Base-by-base conservation (phyloP, 2,888 invertebrate genomes). In the Thalpophila matura region DNA sequence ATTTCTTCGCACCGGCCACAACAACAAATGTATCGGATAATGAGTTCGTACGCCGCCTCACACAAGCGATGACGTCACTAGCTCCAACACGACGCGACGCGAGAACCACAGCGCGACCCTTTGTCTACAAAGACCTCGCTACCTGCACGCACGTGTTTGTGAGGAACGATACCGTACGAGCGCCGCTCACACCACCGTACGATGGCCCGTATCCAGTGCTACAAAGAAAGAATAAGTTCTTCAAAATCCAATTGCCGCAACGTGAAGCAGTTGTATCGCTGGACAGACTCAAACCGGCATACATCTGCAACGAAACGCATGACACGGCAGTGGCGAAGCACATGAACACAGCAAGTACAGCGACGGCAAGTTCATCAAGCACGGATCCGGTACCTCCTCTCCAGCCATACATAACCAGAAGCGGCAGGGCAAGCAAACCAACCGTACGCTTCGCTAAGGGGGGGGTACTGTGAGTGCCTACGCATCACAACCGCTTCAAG, bases 191-290 rank as follows among this genome's bases (percentile, higher is more conserved):
- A 14, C 31, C 60, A 40, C 35, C 56, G 6, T 62, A 62, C 45
- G 38, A 62, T 12, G 56, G 61, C 0, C 61, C 50, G 1, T 62
- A 61, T 5, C 20, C 14, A 24, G 61, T 55, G 4, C 2, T 49
- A 2, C 1, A 60, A 12, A 12, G 47, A 2, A 2, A 9, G 4
- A 27, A 22, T 1, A 61, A 61, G 31, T 35, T 6, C 9, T 61
- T 27, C 27, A 27, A 12, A 16, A 29, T 61, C 3, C 14, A 61
- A 14, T 20, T 54, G n/a, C 45, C 37, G 4, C 3, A 14, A 18
- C 22, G 51, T 1, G 29, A 20, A 0, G 16, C 45, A 31, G 12
- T 29, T 1, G 14, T 59, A 2, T 53, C 59, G 10, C 5, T 59
- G 16, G 53, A 53, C 9, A 22, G 59, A 20, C 31, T 59, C 0